Base-by-base conservation (phyloP, 2,888 invertebrate species). In the Marasmarcha lunaedactyla region DNA sequence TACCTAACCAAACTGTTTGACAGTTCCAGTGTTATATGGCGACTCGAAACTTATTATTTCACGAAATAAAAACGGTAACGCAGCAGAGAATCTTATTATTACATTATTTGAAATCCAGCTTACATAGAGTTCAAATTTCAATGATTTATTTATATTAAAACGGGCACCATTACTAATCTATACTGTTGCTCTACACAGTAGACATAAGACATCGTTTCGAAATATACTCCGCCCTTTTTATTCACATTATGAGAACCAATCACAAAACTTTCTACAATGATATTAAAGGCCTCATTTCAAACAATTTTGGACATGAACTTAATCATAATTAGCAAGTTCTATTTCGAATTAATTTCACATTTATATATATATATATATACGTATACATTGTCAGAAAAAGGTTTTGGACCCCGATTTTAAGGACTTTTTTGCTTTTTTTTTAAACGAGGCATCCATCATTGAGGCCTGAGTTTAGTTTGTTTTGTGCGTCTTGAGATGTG, bases 401-500 rank as follows among this genome's bases (percentile, higher is more conserved):
- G 63, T 59, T 69, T 79, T 78, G 78, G 78, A 78, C 77, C 76
- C 77, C 64, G 67, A 63, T 54, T 38, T 15, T 30, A 40, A 36
- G 11, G 20, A 34, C 25, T 48, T 41, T n/a, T n/a, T 41, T 30
- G 10, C 34, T 45, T 37, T 42, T 46, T 46, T 45, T 50, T 77
- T 85, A 88, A 57, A 87, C 88, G 71, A 88, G 86, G 62, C 88
- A 88, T 45, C 87, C 87, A 55, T 87, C 88, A 58, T 87, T 87
- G 50, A 87, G 73, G 53, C 84, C 85, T 60, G 71, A 85, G 53
- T 72, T 78, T 57, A 85, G 83, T 68, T 85, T 86, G 15, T 56
- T 52, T 55, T 85, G 85, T 33, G 67, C 47, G 42, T 84, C 85
- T 38, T 71, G 61, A 30, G 72, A 66, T 41, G 63, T 59, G 26